These are phyloP conservation scores for Nothocercus nigrocapillus DNA, from an alignment of 2,113 vertebrate species.

Conservation along the genomic window DNA sequence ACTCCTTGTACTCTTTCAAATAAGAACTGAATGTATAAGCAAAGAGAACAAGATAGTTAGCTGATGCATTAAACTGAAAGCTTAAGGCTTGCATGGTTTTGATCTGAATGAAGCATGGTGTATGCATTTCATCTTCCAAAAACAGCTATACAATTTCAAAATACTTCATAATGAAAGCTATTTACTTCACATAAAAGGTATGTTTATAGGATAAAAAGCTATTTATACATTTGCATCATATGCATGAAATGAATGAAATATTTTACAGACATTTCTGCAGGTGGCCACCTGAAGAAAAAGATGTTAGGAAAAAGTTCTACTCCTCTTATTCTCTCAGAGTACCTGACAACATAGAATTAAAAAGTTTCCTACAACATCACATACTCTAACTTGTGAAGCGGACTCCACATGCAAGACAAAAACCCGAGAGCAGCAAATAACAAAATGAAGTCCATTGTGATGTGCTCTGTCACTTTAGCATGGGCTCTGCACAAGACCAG, in stretches of 20 bases:
- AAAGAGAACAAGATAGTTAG: neutral
- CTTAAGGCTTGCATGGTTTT: neutral
- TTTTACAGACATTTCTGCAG: neutral
- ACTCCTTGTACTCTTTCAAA: slow-evolving; percentile 93
- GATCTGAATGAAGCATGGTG: rapidly evolving
- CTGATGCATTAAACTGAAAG: neutral
- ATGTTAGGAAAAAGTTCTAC: neutral
- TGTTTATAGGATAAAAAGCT: neutral
- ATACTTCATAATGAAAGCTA: neutral
- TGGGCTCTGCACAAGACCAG: neutral
- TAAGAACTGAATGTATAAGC: slow-evolving; percentile 84
- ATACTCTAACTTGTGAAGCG: too few relatives aligned
- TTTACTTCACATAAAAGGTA: neutral
- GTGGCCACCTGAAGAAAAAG: neutral
- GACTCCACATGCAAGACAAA: neutral
- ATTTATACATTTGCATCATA: neutral
- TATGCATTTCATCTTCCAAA: neutral
- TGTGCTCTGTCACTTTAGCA: rapidly evolving
- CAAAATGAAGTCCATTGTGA: rapidly evolving
- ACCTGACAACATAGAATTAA: neutral
- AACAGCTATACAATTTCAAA: neutral
- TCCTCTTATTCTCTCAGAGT: neutral
- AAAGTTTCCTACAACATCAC: neutral
- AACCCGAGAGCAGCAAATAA: neutral
- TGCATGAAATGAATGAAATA: neutral